Base-by-base conservation (phyloP, 2,888 invertebrate genomes). In the Eulithis testata region DNA sequence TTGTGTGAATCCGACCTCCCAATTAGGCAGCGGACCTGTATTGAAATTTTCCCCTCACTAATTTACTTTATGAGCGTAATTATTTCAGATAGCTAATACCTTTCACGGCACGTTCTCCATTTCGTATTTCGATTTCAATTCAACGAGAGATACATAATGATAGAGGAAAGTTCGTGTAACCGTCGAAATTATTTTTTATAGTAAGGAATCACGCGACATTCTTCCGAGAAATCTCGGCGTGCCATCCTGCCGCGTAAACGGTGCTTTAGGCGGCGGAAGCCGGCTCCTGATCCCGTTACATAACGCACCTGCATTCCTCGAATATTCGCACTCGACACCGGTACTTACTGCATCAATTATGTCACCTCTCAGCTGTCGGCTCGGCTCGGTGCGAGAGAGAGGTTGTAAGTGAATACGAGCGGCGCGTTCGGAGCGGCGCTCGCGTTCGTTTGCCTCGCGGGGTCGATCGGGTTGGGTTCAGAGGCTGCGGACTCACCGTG, bases 261-360 rank as follows among this genome's bases (percentile, higher is more conserved):
- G 55, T 56, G 59, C 68, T 68, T 71, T 57, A 65, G 64, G 65
- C 56, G 62, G 44, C 63, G 50, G 50, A 50, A 63, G 60, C 65
- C 72, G 68, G 65, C 50, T 63, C 57, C 27, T 50, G 47, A 60
- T 85, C 86, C 89, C 88, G 89, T 90, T 91, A 91, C 81, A 86
- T 90, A 90, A 91, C 88, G 76, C 85, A 87, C 86, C 85, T 88
- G 87, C 80, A 87, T 84, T 81, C 84, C 82, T 77, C 79, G 77
- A 79, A 79, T 81, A 77, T 73, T 81, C 72, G 76, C 83, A 84
- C 85, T 85, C 82, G 82, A 80, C 85, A 88, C 87, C 86, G 87
- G 87, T 89, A 89, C 87, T 90, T 89, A 89, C 90, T 91, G 90
- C 89, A 88, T 90, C 84, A 89, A 90, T 90, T 91, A 89, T 90